Evolutionary conservation across 2,888 invertebrate species (phyloP).

Genomic region (Catocala sponsa): DNA sequence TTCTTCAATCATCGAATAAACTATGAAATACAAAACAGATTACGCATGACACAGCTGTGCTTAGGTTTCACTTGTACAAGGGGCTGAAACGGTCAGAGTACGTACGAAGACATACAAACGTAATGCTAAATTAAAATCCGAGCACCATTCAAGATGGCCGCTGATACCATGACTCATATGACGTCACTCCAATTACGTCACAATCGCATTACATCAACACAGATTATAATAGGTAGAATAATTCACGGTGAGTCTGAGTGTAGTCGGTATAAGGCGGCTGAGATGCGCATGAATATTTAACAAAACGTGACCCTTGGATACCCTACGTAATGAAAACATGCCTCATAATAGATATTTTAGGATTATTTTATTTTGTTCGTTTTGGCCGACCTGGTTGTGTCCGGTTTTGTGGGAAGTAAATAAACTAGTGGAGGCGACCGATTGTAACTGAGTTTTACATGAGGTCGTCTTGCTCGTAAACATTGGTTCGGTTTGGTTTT

Average conservation of each 20-base stretch:
- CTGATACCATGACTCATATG: neutral
- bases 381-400: constrained; percentile 9
- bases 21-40: no score
- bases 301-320: constrained; percentile 43
- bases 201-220: constrained; percentile 13
- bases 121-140: no score
- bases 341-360: constrained; percentile 41
- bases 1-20: no score
- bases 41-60: no score
- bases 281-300: constrained; percentile 59
- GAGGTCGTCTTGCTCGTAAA: no score
- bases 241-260: constrained; percentile 21
- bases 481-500: no score
- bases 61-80: no score
- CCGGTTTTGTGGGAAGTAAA: constrained; percentile 21
- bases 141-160: no score
- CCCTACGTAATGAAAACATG: constrained; percentile 49
- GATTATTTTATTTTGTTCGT: constrained; percentile 47
- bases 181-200: constrained; percentile 24
- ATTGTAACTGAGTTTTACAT: no score
- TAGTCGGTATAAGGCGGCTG: constrained; percentile 47
- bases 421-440: constrained; percentile 14
- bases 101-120: no score
- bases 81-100: no score
- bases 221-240: constrained; percentile 38